A percentile compares a stretch with the other conserved stretches of the same genome.
Evolutionary conservation across 2,113 vertebrate genomes (phyloP).

Genomic region (Mohoua ochrocephala): DNA sequence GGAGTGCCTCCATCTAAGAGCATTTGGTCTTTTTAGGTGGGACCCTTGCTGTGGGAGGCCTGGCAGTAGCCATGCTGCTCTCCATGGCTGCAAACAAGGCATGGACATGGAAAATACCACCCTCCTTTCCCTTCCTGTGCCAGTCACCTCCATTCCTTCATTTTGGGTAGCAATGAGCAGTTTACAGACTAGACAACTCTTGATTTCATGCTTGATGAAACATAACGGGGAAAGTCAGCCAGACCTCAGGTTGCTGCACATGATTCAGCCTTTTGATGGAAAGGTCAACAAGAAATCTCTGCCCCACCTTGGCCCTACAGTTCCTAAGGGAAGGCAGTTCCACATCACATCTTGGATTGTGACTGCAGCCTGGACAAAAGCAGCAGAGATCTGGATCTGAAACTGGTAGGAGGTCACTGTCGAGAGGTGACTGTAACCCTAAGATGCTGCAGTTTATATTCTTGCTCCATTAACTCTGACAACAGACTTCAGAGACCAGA

Average conservation of each 20-base stretch:
- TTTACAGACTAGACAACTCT: neutral
- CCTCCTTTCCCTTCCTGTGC: neutral
- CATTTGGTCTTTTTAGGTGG: neutral
- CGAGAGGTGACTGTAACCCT: neutral
- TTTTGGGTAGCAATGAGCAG: neutral
- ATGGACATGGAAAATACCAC: neutral
- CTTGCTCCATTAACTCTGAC: slow-evolving; percentile 29
- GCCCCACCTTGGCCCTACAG: no score
- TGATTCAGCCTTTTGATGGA: neutral
- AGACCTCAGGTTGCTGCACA: neutral
- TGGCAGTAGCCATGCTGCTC: neutral
- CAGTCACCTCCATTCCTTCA: neutral
- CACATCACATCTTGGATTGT: neutral
- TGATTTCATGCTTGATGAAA: no score
- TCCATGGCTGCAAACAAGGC: neutral
- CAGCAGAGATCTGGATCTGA: neutral
- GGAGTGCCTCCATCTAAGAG: neutral
- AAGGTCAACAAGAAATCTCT: neutral
- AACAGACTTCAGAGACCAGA: slow-evolving; percentile 1
- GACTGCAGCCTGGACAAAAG: neutral
- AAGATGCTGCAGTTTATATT: slow-evolving; percentile 10
- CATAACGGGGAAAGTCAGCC: neutral
- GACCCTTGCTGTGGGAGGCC: neutral
- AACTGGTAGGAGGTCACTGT: neutral
- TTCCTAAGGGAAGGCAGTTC: neutral